Base-by-base conservation (phyloP, 1,140 invertebrate species). In the Paralvinella palmiformis region DNA sequence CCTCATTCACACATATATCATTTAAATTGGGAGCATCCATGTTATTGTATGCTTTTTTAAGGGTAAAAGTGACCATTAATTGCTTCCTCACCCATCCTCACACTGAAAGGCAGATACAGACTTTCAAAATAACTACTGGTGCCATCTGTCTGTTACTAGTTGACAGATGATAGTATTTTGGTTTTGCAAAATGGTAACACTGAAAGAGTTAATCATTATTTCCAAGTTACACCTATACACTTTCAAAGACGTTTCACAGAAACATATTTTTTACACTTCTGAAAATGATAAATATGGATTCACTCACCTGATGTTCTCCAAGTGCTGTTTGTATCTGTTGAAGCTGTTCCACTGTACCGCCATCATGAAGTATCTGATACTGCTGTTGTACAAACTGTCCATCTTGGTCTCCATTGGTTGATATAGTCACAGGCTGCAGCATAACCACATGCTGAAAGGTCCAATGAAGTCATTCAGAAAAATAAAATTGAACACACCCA, bases 391-490 rank as follows among this genome's bases (percentile, higher is more conserved):
- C 33, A n/a, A 31, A 32, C 55, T 57, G 29, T n/a, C 22, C 27
- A 32, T 57, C 55, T 31, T 36, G 22, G 6, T 57, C 27, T 13
- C 35, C 29, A 0, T 13, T 32, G 7, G 27, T 31, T 36, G 55
- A 27, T 32, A 57, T 33, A 20, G 22, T 15, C 10, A 57, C 20
- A 22, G 55, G 48, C 48, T 52, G 55, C 55, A 57, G 33, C 55
- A 57, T 57, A 32, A 57, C 27, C 55, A 57, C 55, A 27, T 57
- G n/a, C n/a, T n/a, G n/a, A n/a, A n/a, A n/a, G n/a, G n/a, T n/a
- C n/a, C n/a, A n/a, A n/a, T n/a, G n/a, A n/a, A n/a, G n/a, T n/a
- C n/a, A n/a, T n/a, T n/a, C n/a, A n/a, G n/a, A n/a, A n/a, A n/a
- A n/a, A n/a, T n/a, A n/a, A n/a, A n/a, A n/a, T n/a, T n/a, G n/a